A percentile compares a stretch with the other conserved stretches of the same genome.
Conservation (phyloP, 2,113 vertebrate genomes). For the Proterorhinus semilunaris region DNA sequence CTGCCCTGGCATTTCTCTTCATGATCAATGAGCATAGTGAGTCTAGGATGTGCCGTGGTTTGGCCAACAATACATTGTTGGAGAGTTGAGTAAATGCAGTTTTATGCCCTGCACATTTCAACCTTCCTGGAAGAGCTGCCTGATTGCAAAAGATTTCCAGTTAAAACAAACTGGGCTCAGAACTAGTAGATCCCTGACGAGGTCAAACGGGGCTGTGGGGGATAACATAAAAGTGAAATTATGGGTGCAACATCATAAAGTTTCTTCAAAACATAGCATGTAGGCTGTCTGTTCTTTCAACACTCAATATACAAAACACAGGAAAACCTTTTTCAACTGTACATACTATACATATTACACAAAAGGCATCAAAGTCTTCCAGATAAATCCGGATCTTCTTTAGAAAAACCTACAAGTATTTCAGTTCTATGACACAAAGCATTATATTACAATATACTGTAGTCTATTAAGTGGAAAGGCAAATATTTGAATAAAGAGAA, state of each 20-base stretch:
- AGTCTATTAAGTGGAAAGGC: not conserved
- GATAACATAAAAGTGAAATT: constrained; percentile 16
- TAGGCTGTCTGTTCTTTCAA: not conserved
- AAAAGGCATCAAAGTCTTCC: too few species aligned
- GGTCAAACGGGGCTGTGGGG: constrained; percentile 35
- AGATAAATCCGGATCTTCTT: too few species aligned
- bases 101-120: constrained; percentile 55
- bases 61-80: constrained; percentile 53
- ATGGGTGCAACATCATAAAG: not conserved
- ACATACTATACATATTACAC: too few species aligned
- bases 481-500: not conserved
- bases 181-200: constrained; percentile 35
- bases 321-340: too few species aligned
- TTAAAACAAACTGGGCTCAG: constrained; percentile 50
- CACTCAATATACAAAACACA: too few species aligned
- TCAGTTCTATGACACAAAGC: constrained; percentile 30
- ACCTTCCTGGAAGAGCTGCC: constrained; percentile 54
- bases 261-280: constrained; percentile 13
- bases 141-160: constrained; percentile 62
- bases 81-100: constrained; percentile 40
- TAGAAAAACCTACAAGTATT: constrained; percentile 41
- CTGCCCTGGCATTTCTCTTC: constrained; percentile 64
- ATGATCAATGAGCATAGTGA: constrained; percentile 65
- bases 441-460: constrained; percentile 19
- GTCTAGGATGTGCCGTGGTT: constrained; percentile 39